Percentiles rank a stretch among this genome's conserved stretches.
These are phyloP conservation scores for Phengaris arion DNA, from an alignment of 2,888 invertebrate species.

Conservation along the genomic window DNA sequence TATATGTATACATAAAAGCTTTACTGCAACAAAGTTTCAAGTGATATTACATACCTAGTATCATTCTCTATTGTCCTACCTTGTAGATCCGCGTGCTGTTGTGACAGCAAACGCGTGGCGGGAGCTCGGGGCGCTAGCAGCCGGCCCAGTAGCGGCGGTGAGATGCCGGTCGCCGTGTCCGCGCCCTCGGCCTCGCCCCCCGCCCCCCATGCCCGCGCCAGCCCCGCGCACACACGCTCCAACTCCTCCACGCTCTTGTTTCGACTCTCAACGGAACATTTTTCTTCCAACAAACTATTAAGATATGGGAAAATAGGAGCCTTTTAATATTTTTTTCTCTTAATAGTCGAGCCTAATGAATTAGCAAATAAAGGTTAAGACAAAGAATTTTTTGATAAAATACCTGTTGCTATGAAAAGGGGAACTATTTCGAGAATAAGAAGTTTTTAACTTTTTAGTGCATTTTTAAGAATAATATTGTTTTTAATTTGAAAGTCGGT, in stretches of 20 bases:
- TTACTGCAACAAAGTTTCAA: too few relatives aligned
- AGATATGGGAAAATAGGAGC: background rate
- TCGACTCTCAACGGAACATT: conserved; percentile 8
- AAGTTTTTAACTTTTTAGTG: too few relatives aligned
- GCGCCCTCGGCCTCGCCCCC: conserved; percentile 49
- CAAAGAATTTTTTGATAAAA: too few relatives aligned
- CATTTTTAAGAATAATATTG: too few relatives aligned
- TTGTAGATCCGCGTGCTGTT: conserved; percentile 29
- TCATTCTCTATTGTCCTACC: background rate
- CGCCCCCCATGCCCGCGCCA: conserved; percentile 47
- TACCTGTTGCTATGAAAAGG: too few relatives aligned
- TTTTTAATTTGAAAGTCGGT: too few relatives aligned
- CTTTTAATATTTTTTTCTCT: background rate
- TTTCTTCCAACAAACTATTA: conserved; percentile 31
- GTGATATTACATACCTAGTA: too few relatives aligned
- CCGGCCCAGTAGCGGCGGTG: conserved; percentile 41
- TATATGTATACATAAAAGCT: too few relatives aligned
- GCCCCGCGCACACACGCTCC: conserved; percentile 53
- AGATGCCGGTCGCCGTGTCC: conserved; percentile 36
- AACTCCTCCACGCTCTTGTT: conserved; percentile 40
- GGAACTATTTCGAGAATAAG: too few relatives aligned
- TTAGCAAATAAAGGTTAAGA: too few relatives aligned
- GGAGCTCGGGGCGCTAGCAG: conserved; percentile 45
- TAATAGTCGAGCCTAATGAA: too few relatives aligned
- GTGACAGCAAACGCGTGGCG: conserved; percentile 53